These are phyloP conservation scores for Dendrolimus kikuchii DNA, from an alignment of 1,140 invertebrate species.

Conservation along the genomic window DNA sequence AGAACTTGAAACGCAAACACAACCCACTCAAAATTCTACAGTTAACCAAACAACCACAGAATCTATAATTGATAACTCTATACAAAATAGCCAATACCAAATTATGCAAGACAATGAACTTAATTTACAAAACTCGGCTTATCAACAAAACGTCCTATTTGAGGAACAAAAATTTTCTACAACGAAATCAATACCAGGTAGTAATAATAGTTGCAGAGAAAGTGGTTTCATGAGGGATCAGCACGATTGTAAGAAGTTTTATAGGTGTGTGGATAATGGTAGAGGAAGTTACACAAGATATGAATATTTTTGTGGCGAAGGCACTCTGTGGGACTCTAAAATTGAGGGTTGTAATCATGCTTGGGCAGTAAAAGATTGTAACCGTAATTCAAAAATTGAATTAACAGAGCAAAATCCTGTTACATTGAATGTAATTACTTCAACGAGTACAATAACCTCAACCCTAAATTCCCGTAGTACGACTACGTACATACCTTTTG, in stretches of 20 bases:
- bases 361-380: conserved; percentile 73
- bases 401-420: background rate
- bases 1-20: conserved; percentile 16
- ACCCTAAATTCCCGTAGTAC: too few relatives aligned
- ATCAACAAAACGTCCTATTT: conserved; percentile 16
- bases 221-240: conserved; percentile 74
- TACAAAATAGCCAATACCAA: too few relatives aligned
- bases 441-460: background rate
- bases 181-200: conserved; percentile 8
- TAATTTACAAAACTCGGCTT: conserved; percentile 9
- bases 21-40: conserved; percentile 7
- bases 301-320: conserved; percentile 77
- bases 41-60: too few relatives aligned
- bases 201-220: conserved; percentile 41
- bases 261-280: conserved; percentile 78
- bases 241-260: conserved; percentile 79
- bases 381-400: conserved; percentile 27
- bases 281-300: conserved; percentile 73
- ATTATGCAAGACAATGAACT: conserved; percentile 18
- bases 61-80: too few relatives aligned
- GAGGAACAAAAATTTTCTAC: conserved; percentile 13
- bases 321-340: conserved; percentile 77
- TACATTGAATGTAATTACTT: background rate
- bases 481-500: too few relatives aligned
- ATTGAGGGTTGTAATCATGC: conserved; percentile 76